A percentile compares a stretch with the other conserved stretches of the same genome.
These are phyloP conservation scores for Cladorhizidae sp. DNA, from an alignment of 37 sponge, comb jelly and placozoan species.

Conservation along the genomic window DNA sequence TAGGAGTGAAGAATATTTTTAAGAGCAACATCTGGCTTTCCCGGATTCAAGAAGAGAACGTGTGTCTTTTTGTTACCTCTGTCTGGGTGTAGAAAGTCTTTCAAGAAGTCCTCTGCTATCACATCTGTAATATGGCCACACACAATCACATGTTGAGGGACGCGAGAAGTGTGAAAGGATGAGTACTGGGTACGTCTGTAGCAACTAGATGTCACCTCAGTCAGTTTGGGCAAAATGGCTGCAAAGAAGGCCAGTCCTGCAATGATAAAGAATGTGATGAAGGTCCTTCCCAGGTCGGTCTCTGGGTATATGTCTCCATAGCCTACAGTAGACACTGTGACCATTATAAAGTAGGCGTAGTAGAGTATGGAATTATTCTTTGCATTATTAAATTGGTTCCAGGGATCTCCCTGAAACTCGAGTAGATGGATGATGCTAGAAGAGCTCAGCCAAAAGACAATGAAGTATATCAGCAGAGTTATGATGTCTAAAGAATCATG, in stretches of 20 bases:
- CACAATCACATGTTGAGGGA: slow-evolving; percentile 68
- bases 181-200: slow-evolving; percentile 28
- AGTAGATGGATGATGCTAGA: slow-evolving; percentile 71
- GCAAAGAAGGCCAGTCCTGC: slow-evolving; percentile 66
- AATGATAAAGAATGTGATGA: slow-evolving; percentile 79
- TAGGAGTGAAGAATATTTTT: slow-evolving; percentile 45
- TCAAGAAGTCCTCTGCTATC: slow-evolving; percentile 50
- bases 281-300: slow-evolving; percentile 67
- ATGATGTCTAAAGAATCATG: slow-evolving; percentile 18
- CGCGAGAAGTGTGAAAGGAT: slow-evolving; percentile 12
- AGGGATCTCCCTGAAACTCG: slow-evolving; percentile 83
- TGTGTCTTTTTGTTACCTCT: slow-evolving; percentile 48
- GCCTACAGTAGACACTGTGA: slow-evolving; percentile 86
- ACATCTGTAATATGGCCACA: slow-evolving; percentile 63
- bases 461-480: slow-evolving; percentile 32
- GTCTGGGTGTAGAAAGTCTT: slow-evolving; percentile 80
- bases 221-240: slow-evolving; percentile 35
- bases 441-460: slow-evolving; percentile 54
- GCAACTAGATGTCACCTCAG: slow-evolving; percentile 17
- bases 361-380: slow-evolving; percentile 19
- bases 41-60: slow-evolving; percentile 63
- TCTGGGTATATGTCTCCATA: slow-evolving; percentile 77
- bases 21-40: slow-evolving; percentile 50
- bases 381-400: slow-evolving; percentile 35
- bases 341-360: slow-evolving; percentile 74